Evolutionary conservation across 2,113 vertebrate species (phyloP).

Genomic region (Phoenicopterus ruber): DNA sequence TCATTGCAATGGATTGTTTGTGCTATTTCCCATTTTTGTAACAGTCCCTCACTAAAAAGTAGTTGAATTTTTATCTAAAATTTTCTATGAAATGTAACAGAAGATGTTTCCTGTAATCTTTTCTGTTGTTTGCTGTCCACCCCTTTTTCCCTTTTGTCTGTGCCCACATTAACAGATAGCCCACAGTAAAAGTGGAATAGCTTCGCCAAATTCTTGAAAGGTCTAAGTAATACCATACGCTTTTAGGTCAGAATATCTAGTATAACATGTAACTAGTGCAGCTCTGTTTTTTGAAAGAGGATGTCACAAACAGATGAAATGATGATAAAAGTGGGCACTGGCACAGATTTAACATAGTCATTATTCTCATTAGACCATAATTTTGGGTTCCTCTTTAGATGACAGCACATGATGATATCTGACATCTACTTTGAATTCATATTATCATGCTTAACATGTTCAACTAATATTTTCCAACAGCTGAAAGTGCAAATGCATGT

Average conservation of each 20-base stretch:
- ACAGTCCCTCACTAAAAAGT: conserved; percentile 31
- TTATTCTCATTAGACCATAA: conserved; percentile 49
- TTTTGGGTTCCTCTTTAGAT: conserved; percentile 12
- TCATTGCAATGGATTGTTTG: conserved; percentile 48
- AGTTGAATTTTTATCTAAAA: conserved; percentile 56
- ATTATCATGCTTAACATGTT: conserved; percentile 1
- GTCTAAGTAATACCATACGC: neutral
- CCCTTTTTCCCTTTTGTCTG: neutral
- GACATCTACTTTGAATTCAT: neutral
- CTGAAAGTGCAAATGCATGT: neutral
- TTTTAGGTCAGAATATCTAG: neutral
- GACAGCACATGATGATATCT: neutral
- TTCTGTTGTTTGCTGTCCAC: conserved; percentile 1
- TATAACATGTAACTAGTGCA: neutral
- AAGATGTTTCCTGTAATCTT: conserved; percentile 34
- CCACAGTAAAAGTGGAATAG: neutral
- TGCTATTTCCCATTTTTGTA: conserved; percentile 50
- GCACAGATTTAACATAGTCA: conserved; percentile 25
- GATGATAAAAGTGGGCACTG: conserved; percentile 14
- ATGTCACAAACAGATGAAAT: conserved; percentile 36
- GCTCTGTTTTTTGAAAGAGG: neutral
- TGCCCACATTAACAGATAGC: neutral
- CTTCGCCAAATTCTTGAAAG: neutral
- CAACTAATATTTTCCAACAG: conserved; percentile 11
- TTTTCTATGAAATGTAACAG: conserved; percentile 40